These are phyloP conservation scores for Colletes collaris DNA, from an alignment of 2,888 invertebrate species.

Conservation along the genomic window DNA sequence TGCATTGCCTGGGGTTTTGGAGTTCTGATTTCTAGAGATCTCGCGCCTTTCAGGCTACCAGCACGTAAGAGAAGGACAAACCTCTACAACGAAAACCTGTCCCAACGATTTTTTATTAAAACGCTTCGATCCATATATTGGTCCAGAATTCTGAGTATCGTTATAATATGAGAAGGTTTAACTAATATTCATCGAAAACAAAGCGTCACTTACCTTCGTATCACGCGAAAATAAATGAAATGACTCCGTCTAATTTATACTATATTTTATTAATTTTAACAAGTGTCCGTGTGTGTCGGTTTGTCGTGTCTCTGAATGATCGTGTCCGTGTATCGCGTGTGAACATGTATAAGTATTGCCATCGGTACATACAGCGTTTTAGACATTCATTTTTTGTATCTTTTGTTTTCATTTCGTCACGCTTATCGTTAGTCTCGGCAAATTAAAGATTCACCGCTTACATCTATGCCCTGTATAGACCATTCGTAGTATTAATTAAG, in stretches of 20 bases:
- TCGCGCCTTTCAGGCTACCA: too few species aligned
- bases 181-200: too few species aligned
- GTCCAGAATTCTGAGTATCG: too few species aligned
- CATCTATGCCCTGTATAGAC: slow-evolving; percentile 83
- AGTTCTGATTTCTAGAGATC: neutral
- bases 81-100: neutral
- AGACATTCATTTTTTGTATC: slow-evolving; percentile 50
- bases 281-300: slow-evolving; percentile 64
- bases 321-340: slow-evolving; percentile 53
- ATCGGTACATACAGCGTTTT: slow-evolving; percentile 68
- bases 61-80: neutral
- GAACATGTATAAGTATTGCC: slow-evolving; percentile 69
- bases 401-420: slow-evolving; percentile 39
- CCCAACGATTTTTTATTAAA: too few species aligned
- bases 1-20: slow-evolving; percentile 22
- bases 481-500: slow-evolving; percentile 78
- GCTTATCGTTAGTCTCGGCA: slow-evolving; percentile 66
- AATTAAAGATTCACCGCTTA: slow-evolving; percentile 75
- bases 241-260: slow-evolving; percentile 63
- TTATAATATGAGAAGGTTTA: too few species aligned
- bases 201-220: slow-evolving; percentile 1
- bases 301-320: slow-evolving; percentile 49
- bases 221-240: neutral
- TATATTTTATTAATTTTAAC: slow-evolving; percentile 78
- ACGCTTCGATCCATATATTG: too few species aligned